These are phyloP conservation scores for Drosophila yooni DNA, from an alignment of 2,888 invertebrate species.

Conservation along the genomic window DNA sequence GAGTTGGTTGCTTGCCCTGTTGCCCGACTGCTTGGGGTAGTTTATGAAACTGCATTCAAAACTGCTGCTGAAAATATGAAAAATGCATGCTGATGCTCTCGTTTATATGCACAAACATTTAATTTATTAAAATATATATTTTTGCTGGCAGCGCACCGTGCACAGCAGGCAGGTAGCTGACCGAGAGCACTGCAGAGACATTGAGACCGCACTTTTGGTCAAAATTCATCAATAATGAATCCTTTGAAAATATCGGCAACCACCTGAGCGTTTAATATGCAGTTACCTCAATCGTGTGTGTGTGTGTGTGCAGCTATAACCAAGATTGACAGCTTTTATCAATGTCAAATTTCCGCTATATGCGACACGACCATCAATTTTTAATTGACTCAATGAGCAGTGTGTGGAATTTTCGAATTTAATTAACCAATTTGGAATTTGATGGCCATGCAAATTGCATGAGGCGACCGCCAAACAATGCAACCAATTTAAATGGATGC, in stretches of 20 bases:
- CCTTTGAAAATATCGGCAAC: constrained; percentile 32
- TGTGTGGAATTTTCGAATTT: constrained; percentile 32
- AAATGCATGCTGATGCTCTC: constrained; percentile 74
- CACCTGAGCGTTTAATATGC: constrained; percentile 43
- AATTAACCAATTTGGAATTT: constrained; percentile 51
- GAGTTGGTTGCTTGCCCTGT: constrained; percentile 19
- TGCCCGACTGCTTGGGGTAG: constrained; percentile 32
- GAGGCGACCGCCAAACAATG: constrained; percentile 19
- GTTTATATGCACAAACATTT: constrained; percentile 77
- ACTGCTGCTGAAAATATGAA: constrained; percentile 56
- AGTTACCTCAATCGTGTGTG: constrained; percentile 30
- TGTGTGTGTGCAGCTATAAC: constrained; percentile 16
- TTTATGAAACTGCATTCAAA: constrained; percentile 61
- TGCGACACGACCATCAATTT: constrained; percentile 34
- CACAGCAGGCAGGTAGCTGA: background rate
- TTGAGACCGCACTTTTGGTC: constrained; percentile 31
- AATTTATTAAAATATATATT: constrained; percentile 74
- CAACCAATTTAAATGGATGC: constrained; percentile 30
- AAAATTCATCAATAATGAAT: constrained; percentile 42
- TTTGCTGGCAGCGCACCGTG: constrained; percentile 18
- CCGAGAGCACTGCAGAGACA: constrained; percentile 1
- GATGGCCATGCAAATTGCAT: constrained; percentile 30
- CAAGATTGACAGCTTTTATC: constrained; percentile 40
- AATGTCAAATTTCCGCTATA: constrained; percentile 23
- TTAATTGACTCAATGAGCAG: constrained; percentile 37